Evolutionary conservation across 37 sponge, comb jelly and placozoan genomes (phyloP), one percentile per base, ranked within the genome.

Genomic region (Axinella damicornis): DNA sequence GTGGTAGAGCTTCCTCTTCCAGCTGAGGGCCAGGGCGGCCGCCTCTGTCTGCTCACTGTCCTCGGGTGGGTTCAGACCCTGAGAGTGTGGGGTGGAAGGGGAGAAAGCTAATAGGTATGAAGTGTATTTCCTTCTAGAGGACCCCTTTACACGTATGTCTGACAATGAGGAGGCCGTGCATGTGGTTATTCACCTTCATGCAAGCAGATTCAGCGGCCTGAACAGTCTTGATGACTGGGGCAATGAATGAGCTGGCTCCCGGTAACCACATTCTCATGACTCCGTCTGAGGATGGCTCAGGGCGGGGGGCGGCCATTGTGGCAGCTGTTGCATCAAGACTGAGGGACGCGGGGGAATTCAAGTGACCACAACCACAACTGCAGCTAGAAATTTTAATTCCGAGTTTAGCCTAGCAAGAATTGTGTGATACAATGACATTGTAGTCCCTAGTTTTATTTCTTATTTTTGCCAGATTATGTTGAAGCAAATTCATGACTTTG

Each of bases 251-350:
- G 58, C 34, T 85, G 57, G 77, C 77, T 19, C 77, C 88, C 9
- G 84, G 88, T 1, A 93, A 96, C 85, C 66, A 79, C 0, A 87
- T 97, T 18, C 32, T 18, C 22, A 80, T 94, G 86, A 87, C 88
- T 75, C 65, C 71, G 22, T 93, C 98, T 17, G 57, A 74, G 36
- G 98, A 97, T 75, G 98, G 98, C 0, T 95, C 93, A 72, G 98
- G 98, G 2, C 81, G 84, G 1, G 98, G 98, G 30, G 93, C 98
- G n/a, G 98, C 98, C 21, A 84, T 95, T n/a, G 88, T 92, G 33
- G 98, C 95, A 35, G 93, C 98, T 65, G 90, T 95, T 16, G 95
- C 98, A 30, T 74, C 46, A 22, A 71, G 89, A 38, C 75, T 83
- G n/a, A 25, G 25, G 5, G 62, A 22, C 4, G 14, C 62, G 5